Conservation (phyloP, 2,888 invertebrate genomes). For the Drosophila siamana region DNA sequence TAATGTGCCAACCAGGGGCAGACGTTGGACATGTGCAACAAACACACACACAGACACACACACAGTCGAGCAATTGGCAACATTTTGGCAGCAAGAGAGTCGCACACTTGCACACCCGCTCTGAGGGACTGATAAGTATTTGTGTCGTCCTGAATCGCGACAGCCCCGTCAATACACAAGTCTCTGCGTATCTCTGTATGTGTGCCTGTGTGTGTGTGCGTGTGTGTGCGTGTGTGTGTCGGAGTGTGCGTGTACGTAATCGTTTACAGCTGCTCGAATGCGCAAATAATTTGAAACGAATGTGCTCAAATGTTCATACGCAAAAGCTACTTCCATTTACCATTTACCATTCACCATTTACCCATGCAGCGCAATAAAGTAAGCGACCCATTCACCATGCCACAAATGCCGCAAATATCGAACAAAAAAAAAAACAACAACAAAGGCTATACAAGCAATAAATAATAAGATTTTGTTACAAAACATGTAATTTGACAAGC, state of each 20-base stretch:
- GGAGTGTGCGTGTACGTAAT: slow-evolving; percentile 74
- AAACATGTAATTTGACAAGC: too few relatives aligned
- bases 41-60: slow-evolving; percentile 54
- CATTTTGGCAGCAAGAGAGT: slow-evolving; percentile 65
- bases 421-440: too few relatives aligned
- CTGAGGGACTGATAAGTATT: slow-evolving; percentile 68
- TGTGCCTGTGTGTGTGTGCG: slow-evolving; percentile 9
- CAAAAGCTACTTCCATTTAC: slow-evolving; percentile 64
- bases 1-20: slow-evolving; percentile 63
- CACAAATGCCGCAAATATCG: neutral
- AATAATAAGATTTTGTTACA: too few relatives aligned
- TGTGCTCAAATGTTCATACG: slow-evolving; percentile 67
- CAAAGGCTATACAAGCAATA: too few relatives aligned
- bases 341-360: neutral
- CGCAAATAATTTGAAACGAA: slow-evolving; percentile 80
- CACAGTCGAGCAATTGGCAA: slow-evolving; percentile 75
- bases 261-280: slow-evolving; percentile 84
- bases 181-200: neutral
- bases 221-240: slow-evolving; percentile 9
- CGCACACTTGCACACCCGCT: slow-evolving; percentile 22
- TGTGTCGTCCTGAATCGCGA: slow-evolving; percentile 59
- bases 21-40: slow-evolving; percentile 69
- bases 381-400: slow-evolving; percentile 42
- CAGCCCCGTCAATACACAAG: slow-evolving; percentile 35
- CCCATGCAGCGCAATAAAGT: slow-evolving; percentile 56